Evolutionary conservation across 2,888 invertebrate species (phyloP).

Genomic region (Celastrina argiolus): DNA sequence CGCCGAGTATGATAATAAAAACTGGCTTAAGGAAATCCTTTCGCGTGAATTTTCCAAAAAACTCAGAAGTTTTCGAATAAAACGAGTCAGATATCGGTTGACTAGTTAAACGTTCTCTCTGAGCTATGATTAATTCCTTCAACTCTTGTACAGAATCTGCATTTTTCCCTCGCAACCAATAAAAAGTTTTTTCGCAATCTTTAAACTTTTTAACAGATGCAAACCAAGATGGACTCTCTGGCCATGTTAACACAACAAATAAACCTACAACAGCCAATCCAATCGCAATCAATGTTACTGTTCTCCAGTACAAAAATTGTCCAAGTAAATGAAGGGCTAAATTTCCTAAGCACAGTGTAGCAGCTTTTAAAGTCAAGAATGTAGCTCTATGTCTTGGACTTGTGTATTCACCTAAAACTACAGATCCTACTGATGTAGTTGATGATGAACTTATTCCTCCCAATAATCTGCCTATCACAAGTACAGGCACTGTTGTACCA

Average conservation of each 20-base stretch:
- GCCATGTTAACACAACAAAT: slow-evolving; percentile 58
- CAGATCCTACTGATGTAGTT: slow-evolving; percentile 45
- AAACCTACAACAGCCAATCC: slow-evolving; percentile 42
- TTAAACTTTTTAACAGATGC: slow-evolving; percentile 64
- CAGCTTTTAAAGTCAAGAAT: slow-evolving; percentile 52
- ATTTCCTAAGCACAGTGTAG: slow-evolving; percentile 46
- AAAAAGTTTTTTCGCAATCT: slow-evolving; percentile 68
- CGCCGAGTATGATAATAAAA: slow-evolving; percentile 42
- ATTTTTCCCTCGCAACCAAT: slow-evolving; percentile 66
- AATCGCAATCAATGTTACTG: slow-evolving; percentile 41
- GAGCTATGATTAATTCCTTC: slow-evolving; percentile 44
- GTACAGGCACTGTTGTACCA: slow-evolving; percentile 38
- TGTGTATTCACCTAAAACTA: slow-evolving; percentile 55
- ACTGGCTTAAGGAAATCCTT: slow-evolving; percentile 52
- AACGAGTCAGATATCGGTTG: slow-evolving; percentile 29
- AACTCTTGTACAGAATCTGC: slow-evolving; percentile 40
- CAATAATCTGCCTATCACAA: slow-evolving; percentile 45
- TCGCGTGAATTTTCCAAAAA: slow-evolving; percentile 45
- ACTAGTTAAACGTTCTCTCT: slow-evolving; percentile 37
- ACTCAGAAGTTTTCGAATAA: slow-evolving; percentile 28
- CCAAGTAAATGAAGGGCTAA: slow-evolving; percentile 44
- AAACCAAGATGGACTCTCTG: slow-evolving; percentile 81
- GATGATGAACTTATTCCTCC: slow-evolving; percentile 45
- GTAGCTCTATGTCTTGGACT: slow-evolving; percentile 51
- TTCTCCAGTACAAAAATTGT: slow-evolving; percentile 45